phyloP scores from a whole-genome alignment of 2,888 invertebrate genomes.

The Meiosimyza decipiens region DNA sequence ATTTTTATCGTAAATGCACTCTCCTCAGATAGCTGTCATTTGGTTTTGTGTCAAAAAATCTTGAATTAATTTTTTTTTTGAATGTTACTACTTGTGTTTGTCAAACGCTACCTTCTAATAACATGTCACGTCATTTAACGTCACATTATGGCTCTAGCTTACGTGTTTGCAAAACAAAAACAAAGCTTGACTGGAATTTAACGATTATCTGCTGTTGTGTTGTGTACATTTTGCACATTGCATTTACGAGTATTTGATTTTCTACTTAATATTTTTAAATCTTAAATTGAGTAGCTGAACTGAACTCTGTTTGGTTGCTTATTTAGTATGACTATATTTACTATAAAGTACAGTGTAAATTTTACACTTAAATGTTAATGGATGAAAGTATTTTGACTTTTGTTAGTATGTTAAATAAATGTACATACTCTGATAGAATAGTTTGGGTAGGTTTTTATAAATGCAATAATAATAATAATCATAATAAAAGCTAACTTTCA shows the following conservation, averaged over 20 bases:
- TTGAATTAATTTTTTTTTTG: too few species aligned
- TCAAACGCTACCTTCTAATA: not conserved
- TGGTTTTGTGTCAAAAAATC: too few species aligned
- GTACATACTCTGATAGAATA: too few species aligned
- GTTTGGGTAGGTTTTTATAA: too few species aligned
- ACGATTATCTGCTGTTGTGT: not conserved
- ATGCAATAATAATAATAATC: too few species aligned
- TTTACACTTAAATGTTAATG: slow-evolving; percentile 17
- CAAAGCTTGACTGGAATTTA: not conserved
- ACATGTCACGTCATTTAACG: slow-evolving; percentile 4
- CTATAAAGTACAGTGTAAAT: not conserved
- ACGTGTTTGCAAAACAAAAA: too few species aligned
- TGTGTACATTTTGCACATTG: not conserved
- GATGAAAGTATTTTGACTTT: not conserved
- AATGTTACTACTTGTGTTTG: not conserved
- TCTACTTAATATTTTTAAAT: not conserved
- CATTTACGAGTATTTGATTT: not conserved
- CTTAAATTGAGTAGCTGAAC: not conserved
- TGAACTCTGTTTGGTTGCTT: not conserved
- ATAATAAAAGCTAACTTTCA: too few species aligned
- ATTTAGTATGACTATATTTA: too few species aligned
- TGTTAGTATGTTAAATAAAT: too few species aligned
- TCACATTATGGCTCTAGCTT: too few species aligned
- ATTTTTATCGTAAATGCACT: not conserved
- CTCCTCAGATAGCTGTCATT: not conserved